Evolutionary conservation across 2,888 invertebrate species (phyloP).

Genomic region (Dinocampus coccinellae): DNA sequence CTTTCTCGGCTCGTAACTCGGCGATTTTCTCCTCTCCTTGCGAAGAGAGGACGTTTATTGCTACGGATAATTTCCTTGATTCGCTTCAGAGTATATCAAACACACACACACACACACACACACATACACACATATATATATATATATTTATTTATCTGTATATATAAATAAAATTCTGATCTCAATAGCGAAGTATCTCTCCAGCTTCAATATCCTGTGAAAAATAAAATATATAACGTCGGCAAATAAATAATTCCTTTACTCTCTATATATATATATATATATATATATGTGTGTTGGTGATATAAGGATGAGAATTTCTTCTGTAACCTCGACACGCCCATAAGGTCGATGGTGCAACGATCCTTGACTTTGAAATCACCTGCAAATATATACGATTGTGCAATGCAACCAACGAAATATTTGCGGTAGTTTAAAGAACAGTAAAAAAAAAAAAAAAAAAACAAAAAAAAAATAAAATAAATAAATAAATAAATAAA

Average conservation of each 20-base stretch:
- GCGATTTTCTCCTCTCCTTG: conserved; percentile 23
- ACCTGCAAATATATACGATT: conserved; percentile 27
- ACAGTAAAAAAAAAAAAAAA: too few relatives aligned
- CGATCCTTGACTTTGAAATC: conserved; percentile 40
- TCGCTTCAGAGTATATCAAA: conserved; percentile 14
- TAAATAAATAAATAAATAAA: too few relatives aligned
- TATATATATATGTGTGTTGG: neutral
- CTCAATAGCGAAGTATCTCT: conserved; percentile 2
- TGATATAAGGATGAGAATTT: neutral
- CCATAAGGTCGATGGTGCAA: conserved; percentile 34
- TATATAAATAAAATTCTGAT: neutral
- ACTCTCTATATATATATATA: neutral
- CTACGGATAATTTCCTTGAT: conserved; percentile 28
- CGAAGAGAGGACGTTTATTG: conserved; percentile 5
- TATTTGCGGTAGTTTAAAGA: too few relatives aligned
- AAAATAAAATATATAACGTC: neutral
- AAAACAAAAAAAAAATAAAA: too few relatives aligned
- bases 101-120: neutral
- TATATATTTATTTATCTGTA: neutral
- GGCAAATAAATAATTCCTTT: neutral
- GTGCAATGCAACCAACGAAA: neutral
- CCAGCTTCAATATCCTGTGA: conserved; percentile 9
- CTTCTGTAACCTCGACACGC: conserved; percentile 28
- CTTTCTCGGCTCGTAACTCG: conserved; percentile 27
- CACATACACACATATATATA: neutral